These are phyloP conservation scores for Peucedramus taeniatus DNA, from an alignment of 2,113 vertebrate genomes.

Conservation along the genomic window DNA sequence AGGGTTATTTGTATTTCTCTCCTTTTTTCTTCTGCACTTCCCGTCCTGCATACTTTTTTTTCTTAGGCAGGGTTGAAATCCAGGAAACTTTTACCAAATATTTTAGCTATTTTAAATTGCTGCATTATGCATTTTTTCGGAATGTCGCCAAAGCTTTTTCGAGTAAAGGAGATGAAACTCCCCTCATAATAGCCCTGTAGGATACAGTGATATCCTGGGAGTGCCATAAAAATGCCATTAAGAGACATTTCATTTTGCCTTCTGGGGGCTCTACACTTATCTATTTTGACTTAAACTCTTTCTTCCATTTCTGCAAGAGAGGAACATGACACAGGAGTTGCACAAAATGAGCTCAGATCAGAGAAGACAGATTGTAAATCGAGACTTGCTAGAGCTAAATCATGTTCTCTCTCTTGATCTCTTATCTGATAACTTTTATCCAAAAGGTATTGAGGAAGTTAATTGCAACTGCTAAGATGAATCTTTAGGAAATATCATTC, in stretches of 20 bases:
- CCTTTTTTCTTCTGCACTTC: background rate
- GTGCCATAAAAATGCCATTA: background rate
- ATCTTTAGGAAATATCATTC: background rate
- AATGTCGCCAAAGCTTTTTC: background rate
- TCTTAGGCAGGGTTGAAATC: background rate
- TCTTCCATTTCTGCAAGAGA: background rate
- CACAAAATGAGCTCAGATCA: background rate
- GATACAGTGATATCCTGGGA: background rate
- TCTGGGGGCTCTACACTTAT: background rate
- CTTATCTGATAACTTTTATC: slow-evolving; percentile 1
- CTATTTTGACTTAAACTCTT: slow-evolving; percentile 17
- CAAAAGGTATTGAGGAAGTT: background rate
- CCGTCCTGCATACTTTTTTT: background rate
- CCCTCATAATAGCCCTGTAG: background rate
- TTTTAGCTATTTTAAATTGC: slow-evolving; percentile 5
- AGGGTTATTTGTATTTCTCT: background rate
- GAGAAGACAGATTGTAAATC: slow-evolving; percentile 12
- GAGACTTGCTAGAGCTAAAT: background rate
- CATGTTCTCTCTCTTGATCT: background rate
- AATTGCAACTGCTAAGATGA: background rate
- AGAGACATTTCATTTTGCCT: slow-evolving; percentile 16
- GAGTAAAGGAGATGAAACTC: slow-evolving; percentile 34
- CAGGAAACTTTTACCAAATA: slow-evolving; percentile 1
- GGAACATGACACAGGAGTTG: background rate
- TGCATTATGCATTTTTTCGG: slow-evolving; percentile 21